Base-by-base conservation (phyloP, 2,113 vertebrate genomes). In the Noturus placidus region DNA sequence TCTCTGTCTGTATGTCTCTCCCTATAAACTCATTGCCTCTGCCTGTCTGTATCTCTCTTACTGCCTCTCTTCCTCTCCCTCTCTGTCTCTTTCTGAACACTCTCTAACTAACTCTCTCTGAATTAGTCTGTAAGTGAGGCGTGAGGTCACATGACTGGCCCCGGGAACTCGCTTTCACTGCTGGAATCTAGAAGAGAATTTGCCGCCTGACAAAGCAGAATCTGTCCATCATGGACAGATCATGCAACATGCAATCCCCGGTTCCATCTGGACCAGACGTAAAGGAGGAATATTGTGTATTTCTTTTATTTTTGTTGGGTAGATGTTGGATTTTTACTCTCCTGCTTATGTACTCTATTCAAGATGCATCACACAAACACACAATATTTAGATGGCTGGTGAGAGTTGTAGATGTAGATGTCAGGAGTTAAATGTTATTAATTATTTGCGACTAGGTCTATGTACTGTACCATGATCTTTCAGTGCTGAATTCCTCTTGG, bases 351-450 rank as follows among this genome's bases (percentile, higher is more conserved):
- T 9, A 59, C 56, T 42, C 27, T 70, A 54, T 57, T 65, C 30
- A 67, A 46, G 69, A 33, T 17, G 19, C 35, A 81, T 77, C 82
- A 56, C 50, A 77, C 83, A 33, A 74, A 83, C 61, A 67, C 67
- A 70, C 82, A 76, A 67, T 65, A 87, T 70, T 74, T 9, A 78
- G 65, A 77, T 82, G 84, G 70, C 67, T 83, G 57, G 81, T 89
- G 56, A 74, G 82, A 80, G 61, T 46, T 50, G 82, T 50, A 86
- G 78, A 89, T 82, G 77, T 82, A n/a, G 76, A 38, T n/a, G 8
- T 38, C 67, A 57, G 83, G 83, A 57, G 13, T 38, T 72, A 46
- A 35, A 57, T 52, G 42, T 4, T 14, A 42, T 11, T 15, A 10
- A 50, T 15, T 54, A 33, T 38, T 20, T 17, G 13, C 2, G n/a